Conservation (phyloP, 2,113 vertebrate genomes). For the Myocastor coypus region DNA sequence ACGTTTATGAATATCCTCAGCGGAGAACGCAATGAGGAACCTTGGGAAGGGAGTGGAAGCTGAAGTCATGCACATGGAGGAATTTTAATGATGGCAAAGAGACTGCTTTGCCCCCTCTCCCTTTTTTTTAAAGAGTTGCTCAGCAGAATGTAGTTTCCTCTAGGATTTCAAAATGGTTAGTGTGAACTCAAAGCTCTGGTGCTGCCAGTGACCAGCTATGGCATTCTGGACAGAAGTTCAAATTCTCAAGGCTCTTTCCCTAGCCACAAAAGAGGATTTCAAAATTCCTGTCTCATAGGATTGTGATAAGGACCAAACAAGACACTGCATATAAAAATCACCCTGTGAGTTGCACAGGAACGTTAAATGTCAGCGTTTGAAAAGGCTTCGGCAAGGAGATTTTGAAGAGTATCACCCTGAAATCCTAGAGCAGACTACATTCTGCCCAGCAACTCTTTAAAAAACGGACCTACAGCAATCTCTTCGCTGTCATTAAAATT, state of each 20-base stretch:
- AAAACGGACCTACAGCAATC: slow-evolving; percentile 7
- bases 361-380: background rate
- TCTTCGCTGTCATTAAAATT: background rate
- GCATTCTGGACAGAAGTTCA: background rate
- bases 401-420: background rate
- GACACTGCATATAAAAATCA: slow-evolving; percentile 5
- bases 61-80: slow-evolving; percentile 41
- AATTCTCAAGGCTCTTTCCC: background rate
- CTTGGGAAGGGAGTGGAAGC: background rate
- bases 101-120: background rate
- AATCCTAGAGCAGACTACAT: background rate
- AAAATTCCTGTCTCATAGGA: background rate
- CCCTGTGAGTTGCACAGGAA: background rate
- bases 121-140: background rate
- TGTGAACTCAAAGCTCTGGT: background rate
- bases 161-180: background rate
- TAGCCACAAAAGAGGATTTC: background rate
- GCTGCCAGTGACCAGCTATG: background rate
- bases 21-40: slow-evolving; percentile 20
- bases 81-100: background rate
- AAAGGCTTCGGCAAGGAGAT: background rate
- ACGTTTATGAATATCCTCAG: slow-evolving; percentile 25
- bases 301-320: background rate
- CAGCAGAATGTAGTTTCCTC: background rate
- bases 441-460: background rate